Percentiles rank a stretch among this genome's conserved stretches.
Evolutionary conservation across 2,797 vertebrate genomes (phyloP).

Genomic region (Syndactyla subalaris): DNA sequence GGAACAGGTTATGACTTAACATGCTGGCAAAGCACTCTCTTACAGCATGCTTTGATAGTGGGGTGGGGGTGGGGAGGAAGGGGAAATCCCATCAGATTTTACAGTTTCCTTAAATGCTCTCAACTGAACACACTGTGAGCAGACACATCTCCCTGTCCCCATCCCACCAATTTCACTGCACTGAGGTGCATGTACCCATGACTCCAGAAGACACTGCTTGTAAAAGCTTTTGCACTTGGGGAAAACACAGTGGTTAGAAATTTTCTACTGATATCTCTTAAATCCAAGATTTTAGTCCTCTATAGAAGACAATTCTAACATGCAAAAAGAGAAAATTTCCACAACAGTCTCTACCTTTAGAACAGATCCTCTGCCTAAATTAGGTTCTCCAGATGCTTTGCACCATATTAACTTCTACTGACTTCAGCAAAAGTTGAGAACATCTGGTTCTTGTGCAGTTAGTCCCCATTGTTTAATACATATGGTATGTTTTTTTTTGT

Average conservation of each 20-base stretch:
- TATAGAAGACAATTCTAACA: background rate
- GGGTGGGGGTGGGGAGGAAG: background rate
- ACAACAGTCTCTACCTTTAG: background rate
- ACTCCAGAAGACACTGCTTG: background rate
- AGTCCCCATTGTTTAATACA: constrained; percentile 33
- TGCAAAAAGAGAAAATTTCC: background rate
- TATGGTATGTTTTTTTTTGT: background rate
- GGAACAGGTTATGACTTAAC: constrained; percentile 27
- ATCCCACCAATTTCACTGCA: background rate
- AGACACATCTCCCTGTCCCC: background rate
- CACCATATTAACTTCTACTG: constrained; percentile 2
- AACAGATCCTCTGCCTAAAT: background rate
- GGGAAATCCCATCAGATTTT: background rate
- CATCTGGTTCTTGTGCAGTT: constrained; percentile 34
- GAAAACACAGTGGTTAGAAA: background rate
- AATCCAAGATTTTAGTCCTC: background rate
- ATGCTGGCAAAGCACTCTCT: background rate
- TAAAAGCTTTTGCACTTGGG: background rate
- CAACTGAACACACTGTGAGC: background rate
- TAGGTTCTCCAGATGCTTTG: constrained; percentile 18
- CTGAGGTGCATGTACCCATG: background rate
- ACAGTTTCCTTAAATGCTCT: background rate
- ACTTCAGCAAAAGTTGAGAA: constrained; percentile 28
- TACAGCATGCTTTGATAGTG: background rate
- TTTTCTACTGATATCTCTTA: background rate